Evolutionary conservation across 2,888 invertebrate genomes (phyloP), one percentile per base, ranked within the genome.

Genomic region (Caenorhabditis imperialis): DNA sequence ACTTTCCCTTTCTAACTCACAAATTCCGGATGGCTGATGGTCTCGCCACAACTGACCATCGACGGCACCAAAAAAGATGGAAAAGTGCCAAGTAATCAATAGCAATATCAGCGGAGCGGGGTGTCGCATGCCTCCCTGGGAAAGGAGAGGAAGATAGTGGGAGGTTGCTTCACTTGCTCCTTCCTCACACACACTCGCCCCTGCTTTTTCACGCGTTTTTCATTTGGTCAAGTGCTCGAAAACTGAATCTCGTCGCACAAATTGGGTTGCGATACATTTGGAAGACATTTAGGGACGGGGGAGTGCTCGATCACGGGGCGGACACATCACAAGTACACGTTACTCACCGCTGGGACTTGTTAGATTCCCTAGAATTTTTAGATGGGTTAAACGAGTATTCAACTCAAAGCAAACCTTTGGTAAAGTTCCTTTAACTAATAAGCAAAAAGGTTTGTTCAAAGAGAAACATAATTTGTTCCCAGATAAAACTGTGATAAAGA

Each of bases 281-380:
- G 48, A n/a, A n/a, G 22, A 45, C 33, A 16, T 38, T 27, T 54
- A n/a, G 30, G 25, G 38, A 30, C 18, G 18, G 27, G 6, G 5
- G 23, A 22, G 44, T 12, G 14, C 4, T 16, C 23, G 44, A 51
- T 47, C 54, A 63, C 54, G 33, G 47, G 51, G 16, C 16, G 30
- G 42, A 55, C 20, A 57, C 33, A n/a, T 40, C 12, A 47, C 23
- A 23, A 53, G 51, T 35, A n/a, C 30, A 54, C 20, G 48, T 62
- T 45, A 62, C 62, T 62, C 53, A 62, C 61, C 61, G 25, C 40
- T 42, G 4, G 62, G 37, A 25, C 30, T 27, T 8, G 51, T 62
- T 23, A 62, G 25, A 44, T 65, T 65, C 50, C 50, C 65, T 65
- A 54, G 22, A 65, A 47, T n/a, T n/a, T n/a, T n/a, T n/a, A n/a